These are phyloP conservation scores for Stigmatopora argus DNA, from an alignment of 2,113 vertebrate species.

Conservation along the genomic window DNA sequence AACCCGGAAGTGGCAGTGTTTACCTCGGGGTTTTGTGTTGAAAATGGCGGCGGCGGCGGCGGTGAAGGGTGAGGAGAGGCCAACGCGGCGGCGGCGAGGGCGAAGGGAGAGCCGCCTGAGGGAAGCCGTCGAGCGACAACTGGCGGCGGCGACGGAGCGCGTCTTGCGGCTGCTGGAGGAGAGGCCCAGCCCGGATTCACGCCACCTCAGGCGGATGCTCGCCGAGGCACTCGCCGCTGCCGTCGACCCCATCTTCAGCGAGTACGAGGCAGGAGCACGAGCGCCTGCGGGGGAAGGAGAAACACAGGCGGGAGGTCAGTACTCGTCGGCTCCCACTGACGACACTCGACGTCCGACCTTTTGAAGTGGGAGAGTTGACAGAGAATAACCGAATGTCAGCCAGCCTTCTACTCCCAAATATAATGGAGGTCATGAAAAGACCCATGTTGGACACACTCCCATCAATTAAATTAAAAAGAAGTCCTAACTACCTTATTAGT, in stretches of 20 bases:
- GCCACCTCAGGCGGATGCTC: background rate
- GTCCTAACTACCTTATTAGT: too few species aligned
- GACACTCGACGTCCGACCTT: too few species aligned
- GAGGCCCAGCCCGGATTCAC: too few species aligned
- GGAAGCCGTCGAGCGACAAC: slow-evolving; percentile 1
- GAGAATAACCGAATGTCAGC: too few species aligned
- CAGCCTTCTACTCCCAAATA: too few species aligned
- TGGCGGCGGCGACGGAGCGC: slow-evolving; percentile 1
- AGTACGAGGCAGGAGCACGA: background rate
- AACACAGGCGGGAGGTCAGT: background rate
- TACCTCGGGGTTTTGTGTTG: background rate
- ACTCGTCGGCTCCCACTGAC: background rate
- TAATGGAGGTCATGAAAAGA: too few species aligned
- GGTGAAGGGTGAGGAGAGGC: background rate
- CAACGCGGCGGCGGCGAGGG: background rate
- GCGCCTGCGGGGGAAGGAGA: background rate
- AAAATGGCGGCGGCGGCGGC: background rate
- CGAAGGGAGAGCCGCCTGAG: background rate
- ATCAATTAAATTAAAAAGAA: too few species aligned
- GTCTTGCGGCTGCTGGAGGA: slow-evolving; percentile 6
- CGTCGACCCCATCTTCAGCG: slow-evolving; percentile 1
- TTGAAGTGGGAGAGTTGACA: too few species aligned
- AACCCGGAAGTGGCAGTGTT: background rate
- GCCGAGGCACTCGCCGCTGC: background rate
- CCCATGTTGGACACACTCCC: too few species aligned